Conservation (phyloP, 2,797 vertebrate genomes). For the Falco berigora region DNA sequence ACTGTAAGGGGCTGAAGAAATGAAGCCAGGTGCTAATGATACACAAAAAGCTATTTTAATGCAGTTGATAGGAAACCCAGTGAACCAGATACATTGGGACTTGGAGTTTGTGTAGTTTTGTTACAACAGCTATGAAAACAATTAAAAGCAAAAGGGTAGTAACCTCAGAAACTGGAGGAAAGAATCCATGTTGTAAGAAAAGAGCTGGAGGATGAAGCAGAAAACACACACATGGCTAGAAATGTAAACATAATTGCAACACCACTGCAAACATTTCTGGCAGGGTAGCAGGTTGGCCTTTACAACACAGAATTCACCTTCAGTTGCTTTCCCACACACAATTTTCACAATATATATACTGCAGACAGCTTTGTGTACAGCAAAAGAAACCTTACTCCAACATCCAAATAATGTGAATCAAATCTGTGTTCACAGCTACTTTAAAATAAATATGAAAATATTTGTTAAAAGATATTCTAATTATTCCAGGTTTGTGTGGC, state of each 20-base stretch:
- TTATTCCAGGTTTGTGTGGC: not conserved
- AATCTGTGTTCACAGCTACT: not conserved
- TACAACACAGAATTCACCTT: not conserved
- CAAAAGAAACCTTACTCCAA: not conserved
- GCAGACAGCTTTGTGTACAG: not conserved
- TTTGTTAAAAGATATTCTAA: not conserved
- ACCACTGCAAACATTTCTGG: not conserved
- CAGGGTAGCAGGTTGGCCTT: not conserved
- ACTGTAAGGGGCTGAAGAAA: not conserved
- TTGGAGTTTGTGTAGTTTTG: not conserved
- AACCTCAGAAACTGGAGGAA: not conserved
- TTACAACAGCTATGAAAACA: not conserved
- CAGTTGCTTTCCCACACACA: not conserved
- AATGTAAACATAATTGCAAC: not conserved
- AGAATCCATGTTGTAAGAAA: not conserved
- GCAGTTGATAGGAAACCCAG: not conserved
- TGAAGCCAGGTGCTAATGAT: not conserved
- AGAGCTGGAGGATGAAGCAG: not conserved
- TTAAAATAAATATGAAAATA: not conserved
- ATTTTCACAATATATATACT: not conserved
- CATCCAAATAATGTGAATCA: not conserved
- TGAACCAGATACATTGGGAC: not conserved
- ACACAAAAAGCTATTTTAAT: not conserved
- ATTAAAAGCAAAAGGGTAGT: not conserved
- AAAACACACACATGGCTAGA: not conserved